Conservation (phyloP, 2,888 invertebrate species). For the Stenolophus ochropezus region DNA sequence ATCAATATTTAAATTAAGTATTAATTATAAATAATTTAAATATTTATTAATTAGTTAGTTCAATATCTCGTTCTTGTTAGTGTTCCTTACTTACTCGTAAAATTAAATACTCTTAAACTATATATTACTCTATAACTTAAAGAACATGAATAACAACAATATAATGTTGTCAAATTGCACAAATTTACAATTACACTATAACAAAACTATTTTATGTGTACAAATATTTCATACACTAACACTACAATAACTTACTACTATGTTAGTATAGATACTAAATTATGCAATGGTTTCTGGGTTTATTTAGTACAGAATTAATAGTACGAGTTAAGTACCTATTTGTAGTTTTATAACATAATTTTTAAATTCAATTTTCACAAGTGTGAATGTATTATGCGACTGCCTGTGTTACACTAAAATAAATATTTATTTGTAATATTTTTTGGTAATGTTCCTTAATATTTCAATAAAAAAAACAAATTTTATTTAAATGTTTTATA, state of each 20-base stretch:
- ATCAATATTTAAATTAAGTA: constrained; percentile 32
- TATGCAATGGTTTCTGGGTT: constrained; percentile 14
- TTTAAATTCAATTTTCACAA: too few species aligned
- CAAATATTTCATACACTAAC: constrained; percentile 25
- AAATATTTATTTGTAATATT: too few species aligned
- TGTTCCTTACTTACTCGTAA: neutral
- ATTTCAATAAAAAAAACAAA: too few species aligned
- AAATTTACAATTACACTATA: constrained; percentile 41
- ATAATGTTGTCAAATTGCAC: constrained; percentile 36
- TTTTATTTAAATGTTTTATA: too few species aligned
- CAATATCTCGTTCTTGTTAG: constrained; percentile 3
- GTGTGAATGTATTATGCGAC: too few species aligned
- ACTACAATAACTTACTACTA: neutral
- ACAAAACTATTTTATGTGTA: constrained; percentile 26
- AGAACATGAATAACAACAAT: constrained; percentile 21
- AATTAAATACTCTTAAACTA: constrained; percentile 21
- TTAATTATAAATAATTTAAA: constrained; percentile 56
- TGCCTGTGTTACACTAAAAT: too few species aligned
- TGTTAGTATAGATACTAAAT: constrained; percentile 23
- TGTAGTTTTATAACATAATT: too few species aligned
- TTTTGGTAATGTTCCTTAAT: too few species aligned
- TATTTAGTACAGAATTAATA: too few species aligned
- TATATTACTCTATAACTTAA: constrained; percentile 21
- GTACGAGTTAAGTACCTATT: too few species aligned
- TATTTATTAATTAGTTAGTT: constrained; percentile 54